Evolutionary conservation across 2,797 vertebrate species (phyloP).

Genomic region (Brachymystax lenok): DNA sequence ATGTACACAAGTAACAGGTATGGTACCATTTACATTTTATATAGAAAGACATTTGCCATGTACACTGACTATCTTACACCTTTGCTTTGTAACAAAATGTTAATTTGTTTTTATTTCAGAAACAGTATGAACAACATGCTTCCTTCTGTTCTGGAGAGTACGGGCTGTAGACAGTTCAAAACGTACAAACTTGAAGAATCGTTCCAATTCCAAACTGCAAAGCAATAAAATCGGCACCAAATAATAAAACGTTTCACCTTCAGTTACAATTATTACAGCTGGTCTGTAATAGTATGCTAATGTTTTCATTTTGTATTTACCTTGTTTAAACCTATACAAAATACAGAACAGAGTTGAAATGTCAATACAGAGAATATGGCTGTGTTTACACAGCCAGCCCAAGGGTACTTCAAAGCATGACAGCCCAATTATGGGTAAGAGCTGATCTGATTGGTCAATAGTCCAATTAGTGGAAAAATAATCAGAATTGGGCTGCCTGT

Average conservation of each 20-base stretch:
- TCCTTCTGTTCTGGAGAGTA: slow-evolving; percentile 70
- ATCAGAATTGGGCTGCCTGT: no score
- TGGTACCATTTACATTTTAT: background rate
- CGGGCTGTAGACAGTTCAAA: background rate
- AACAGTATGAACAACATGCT: slow-evolving; percentile 62
- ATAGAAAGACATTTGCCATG: background rate
- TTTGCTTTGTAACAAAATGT: no score
- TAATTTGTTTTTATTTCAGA: slow-evolving; percentile 64
- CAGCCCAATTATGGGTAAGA: no score
- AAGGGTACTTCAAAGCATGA: no score
- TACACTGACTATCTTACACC: no score
- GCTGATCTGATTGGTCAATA: no score
- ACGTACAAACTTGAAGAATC: background rate
- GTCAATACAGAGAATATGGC: no score
- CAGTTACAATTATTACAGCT: background rate
- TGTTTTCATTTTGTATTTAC: background rate
- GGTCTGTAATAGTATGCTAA: no score
- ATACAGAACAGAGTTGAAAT: no score
- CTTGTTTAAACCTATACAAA: background rate
- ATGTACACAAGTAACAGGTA: slow-evolving; percentile 71
- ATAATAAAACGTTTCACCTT: background rate
- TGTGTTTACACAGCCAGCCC: no score
- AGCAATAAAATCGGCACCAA: background rate
- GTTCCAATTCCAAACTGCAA: background rate
- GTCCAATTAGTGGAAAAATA: no score